Evolutionary conservation across 2,888 invertebrate genomes (phyloP), one percentile per base, ranked within the genome.

Genomic region (Tromatobia lineatoria): DNA sequence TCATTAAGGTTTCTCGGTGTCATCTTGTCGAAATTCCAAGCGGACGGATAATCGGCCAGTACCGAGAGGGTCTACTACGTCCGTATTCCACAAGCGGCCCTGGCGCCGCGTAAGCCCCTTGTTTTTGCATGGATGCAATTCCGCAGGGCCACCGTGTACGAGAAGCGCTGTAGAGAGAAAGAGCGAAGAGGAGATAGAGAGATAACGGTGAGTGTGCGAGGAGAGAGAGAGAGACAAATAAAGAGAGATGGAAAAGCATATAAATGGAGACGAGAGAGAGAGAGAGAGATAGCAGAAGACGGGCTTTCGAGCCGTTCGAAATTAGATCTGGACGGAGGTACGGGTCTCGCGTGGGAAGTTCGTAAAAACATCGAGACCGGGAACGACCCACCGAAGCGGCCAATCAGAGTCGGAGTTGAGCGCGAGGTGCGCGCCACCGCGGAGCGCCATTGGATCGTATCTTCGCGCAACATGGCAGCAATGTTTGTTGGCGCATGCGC

Each of bases 401-500:
- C 83, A 83, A 83, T 81, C 66, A 45, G 13, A 10, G 38, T 54
- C 38, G 42, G 47, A 47, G 70, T 54, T 67, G 57, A 47, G 29
- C 18, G 50, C 59, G 71, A 38, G 61, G 75, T 74, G 83, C 67
- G 74, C 77, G 70, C 18, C 57, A 50, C 18, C 74, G 71, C 86
- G 85, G 42, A 71, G 64, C 71, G 61, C 70, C 83, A 82, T 87
- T 82, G 84, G 86, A 34, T 80, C 82, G 71, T 82, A 82, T 82
- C 85, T 83, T 73, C n/a, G 66, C 73, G 80, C 83, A 87, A 85
- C 87, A 88, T 88, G 87, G 88, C 88, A 80, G 82, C 29, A 52
- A 3, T 52, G 38, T 70, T 50, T 75, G 82, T 29, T 50, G 76
- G 88, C 89, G 91, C 90, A 89, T 85, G 90, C 88, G 89, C 86